phyloP scores from a whole-genome alignment of 2,797 vertebrate genomes.

The Pygocentrus nattereri region DNA sequence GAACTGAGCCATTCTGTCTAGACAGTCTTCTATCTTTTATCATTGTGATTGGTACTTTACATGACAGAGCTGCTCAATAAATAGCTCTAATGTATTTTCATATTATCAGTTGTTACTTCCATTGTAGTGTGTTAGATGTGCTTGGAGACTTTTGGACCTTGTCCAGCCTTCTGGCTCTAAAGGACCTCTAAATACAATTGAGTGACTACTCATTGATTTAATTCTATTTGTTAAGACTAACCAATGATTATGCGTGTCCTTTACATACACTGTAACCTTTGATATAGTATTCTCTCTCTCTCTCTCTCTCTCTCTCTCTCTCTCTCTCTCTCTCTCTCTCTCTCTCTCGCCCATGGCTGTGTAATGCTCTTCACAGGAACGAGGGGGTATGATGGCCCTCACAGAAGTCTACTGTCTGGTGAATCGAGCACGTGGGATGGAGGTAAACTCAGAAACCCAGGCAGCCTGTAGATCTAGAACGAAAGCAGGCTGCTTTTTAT shows the following conservation, averaged over 20 bases:
- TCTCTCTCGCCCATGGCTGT: background rate
- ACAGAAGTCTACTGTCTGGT: conserved; percentile 98
- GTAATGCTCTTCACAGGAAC: conserved; percentile 81
- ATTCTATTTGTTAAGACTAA: background rate
- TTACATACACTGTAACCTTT: background rate
- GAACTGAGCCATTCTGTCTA: background rate
- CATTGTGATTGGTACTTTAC: background rate
- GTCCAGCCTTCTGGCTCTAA: background rate
- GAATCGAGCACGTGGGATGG: conserved; percentile 95
- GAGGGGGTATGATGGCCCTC: conserved; percentile 97
- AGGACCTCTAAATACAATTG: background rate
- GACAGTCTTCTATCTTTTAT: background rate
- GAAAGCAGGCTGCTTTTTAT: background rate
- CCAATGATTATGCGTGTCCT: background rate
- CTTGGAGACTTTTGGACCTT: background rate
- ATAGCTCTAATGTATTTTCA: background rate
- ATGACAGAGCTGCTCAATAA: background rate
- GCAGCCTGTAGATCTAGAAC: background rate
- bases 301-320: background rate
- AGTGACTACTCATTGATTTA: background rate
- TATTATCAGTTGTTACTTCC: background rate
- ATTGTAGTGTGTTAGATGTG: background rate
- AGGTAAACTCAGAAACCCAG: conserved; percentile 83
- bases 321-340: background rate
- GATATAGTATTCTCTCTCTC: background rate